Percentiles rank a stretch among this genome's conserved stretches.
Conservation (phyloP, 30 jellyfish, hydroid and myxozoan genomes). For the Calvadosia cruxmelitensis region DNA sequence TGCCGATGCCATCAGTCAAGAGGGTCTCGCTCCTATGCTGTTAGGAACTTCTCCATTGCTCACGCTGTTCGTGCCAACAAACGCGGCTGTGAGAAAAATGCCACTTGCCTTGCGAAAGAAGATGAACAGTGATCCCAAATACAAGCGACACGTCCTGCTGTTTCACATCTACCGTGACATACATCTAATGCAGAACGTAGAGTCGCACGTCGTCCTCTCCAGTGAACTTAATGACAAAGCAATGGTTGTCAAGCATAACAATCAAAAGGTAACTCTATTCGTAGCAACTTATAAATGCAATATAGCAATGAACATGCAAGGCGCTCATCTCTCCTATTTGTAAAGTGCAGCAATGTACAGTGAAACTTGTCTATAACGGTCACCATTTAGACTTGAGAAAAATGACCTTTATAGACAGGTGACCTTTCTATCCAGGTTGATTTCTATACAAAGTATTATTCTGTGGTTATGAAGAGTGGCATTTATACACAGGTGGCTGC, state of each 20-base stretch:
- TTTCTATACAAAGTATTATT: too few species aligned
- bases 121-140: background rate
- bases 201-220: background rate
- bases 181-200: background rate
- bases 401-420: too few species aligned
- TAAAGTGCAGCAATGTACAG: too few species aligned
- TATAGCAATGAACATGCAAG: too few species aligned
- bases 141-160: background rate
- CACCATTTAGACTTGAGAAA: too few species aligned
- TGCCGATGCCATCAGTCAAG: background rate
- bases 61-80: background rate
- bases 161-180: background rate
- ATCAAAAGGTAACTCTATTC: background rate
- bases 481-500: too few species aligned
- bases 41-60: background rate
- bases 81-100: background rate
- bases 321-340: too few species aligned
- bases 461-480: too few species aligned
- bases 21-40: background rate
- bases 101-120: background rate
- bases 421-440: too few species aligned
- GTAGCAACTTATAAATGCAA: too few species aligned
- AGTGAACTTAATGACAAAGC: background rate
- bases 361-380: too few species aligned
- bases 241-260: background rate